These are phyloP conservation scores for Potamilus streckersoni DNA, from an alignment of 1,140 invertebrate genomes.

Conservation along the genomic window DNA sequence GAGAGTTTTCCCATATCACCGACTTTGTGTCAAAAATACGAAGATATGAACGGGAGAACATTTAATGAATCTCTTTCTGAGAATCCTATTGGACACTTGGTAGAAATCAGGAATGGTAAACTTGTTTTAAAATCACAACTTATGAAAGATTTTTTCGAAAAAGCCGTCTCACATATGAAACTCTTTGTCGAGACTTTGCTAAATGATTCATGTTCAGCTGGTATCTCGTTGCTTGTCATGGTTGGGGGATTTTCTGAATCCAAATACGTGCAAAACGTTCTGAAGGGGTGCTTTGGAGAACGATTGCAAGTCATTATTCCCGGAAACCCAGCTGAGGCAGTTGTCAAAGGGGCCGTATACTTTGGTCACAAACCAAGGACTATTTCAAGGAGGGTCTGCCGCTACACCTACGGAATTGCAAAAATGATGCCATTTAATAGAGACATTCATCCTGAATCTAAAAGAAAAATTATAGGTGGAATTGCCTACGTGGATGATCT, in stretches of 20 bases:
- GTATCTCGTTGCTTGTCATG: not conserved
- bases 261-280: not conserved
- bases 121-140: not conserved
- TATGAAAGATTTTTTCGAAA: conserved; percentile 14
- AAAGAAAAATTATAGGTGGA: not conserved
- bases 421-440: conserved; percentile 11
- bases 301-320: conserved; percentile 2
- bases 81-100: not conserved
- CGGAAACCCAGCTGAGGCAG: conserved; percentile 6
- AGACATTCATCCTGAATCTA: conserved; percentile 4
- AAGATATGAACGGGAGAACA: conserved; percentile 6
- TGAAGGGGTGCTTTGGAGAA: conserved; percentile 9
- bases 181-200: not conserved
- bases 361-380: conserved; percentile 14
- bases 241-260: conserved; percentile 22
- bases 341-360: conserved; percentile 7
- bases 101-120: conserved; percentile 12
- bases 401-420: conserved; percentile 24
- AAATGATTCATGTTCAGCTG: too few species aligned
- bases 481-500: conserved; percentile 11
- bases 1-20: conserved; percentile 2
- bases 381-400: conserved; percentile 7
- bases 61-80: not conserved
- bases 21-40: not conserved
- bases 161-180: not conserved